A percentile compares a stretch with the other conserved stretches of the same genome.
These are phyloP conservation scores for Mustelus asterias DNA, from an alignment of 2,113 vertebrate genomes.

Conservation along the genomic window DNA sequence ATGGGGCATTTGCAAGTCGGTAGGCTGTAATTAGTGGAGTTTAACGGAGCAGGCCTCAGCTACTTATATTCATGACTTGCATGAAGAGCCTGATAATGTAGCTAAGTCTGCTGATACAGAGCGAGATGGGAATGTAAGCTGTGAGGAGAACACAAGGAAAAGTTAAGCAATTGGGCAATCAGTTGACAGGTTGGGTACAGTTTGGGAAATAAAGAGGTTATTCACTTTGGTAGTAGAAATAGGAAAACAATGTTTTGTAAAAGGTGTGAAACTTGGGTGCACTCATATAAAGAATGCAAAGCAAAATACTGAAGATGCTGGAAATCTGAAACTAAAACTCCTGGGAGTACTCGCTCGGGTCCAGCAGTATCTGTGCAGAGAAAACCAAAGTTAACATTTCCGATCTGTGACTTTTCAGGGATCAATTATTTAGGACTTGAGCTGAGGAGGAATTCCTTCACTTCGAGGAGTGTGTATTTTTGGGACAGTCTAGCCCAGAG, in stretches of 20 bases:
- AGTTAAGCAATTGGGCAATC: background rate
- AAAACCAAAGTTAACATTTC: no score
- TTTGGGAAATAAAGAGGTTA: background rate
- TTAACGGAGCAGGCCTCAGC: background rate
- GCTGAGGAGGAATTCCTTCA: no score
- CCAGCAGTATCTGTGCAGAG: no score
- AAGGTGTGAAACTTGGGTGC: background rate
- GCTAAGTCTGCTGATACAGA: background rate
- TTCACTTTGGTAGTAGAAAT: background rate
- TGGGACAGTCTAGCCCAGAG: no score
- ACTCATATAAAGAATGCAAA: background rate
- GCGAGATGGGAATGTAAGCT: background rate
- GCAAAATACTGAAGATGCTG: background rate
- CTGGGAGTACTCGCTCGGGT: background rate
- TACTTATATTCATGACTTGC: background rate
- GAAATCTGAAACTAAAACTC: background rate
- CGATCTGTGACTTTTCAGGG: no score
- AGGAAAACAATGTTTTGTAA: no score
- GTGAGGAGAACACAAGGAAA: background rate
- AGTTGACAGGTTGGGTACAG: background rate
- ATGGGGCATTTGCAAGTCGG: background rate
- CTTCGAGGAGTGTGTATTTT: no score
- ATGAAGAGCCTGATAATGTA: background rate
- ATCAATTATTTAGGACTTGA: no score
- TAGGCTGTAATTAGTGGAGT: background rate